Percentiles rank a stretch among this genome's conserved stretches.
Evolutionary conservation across 1,140 invertebrate genomes (phyloP).

Genomic region (Zelostemma sp.): DNA sequence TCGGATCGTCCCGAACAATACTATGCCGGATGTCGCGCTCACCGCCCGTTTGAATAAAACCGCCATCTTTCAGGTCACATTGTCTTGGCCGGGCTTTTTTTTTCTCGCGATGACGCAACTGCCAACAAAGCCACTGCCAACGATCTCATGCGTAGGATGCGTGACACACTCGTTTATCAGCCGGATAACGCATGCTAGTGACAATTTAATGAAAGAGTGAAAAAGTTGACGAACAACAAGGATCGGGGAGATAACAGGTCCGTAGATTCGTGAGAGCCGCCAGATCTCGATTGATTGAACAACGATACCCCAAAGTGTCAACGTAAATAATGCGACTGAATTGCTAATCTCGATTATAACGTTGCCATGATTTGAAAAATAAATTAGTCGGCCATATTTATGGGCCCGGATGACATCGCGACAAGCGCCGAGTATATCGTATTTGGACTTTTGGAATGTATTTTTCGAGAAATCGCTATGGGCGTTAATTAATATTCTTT

Average conservation of each 20-base stretch:
- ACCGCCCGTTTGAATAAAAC: slow-evolving; percentile 17
- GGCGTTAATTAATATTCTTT: slow-evolving; percentile 2
- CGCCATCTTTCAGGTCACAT: slow-evolving; percentile 14
- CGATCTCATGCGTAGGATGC: slow-evolving; percentile 23
- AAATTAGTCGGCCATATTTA: slow-evolving; percentile 25
- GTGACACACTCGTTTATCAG: slow-evolving; percentile 35
- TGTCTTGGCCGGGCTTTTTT: neutral
- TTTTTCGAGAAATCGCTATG: neutral
- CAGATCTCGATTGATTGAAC: slow-evolving; percentile 38
- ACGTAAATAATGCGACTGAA: slow-evolving; percentile 27
- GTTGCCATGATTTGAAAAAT: slow-evolving; percentile 28
- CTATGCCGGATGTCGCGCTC: slow-evolving; percentile 7
- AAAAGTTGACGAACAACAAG: slow-evolving; percentile 43
- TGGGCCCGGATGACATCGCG: slow-evolving; percentile 20
- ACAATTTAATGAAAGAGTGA: slow-evolving; percentile 47
- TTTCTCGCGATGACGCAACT: slow-evolving; percentile 11
- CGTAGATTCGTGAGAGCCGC: slow-evolving; percentile 35
- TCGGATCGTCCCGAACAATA: slow-evolving; percentile 30
- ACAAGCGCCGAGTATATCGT: neutral
- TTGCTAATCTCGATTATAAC: slow-evolving; percentile 18
- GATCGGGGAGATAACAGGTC: slow-evolving; percentile 43
- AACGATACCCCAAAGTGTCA: slow-evolving; percentile 33
- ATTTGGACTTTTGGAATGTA: slow-evolving; percentile 1
- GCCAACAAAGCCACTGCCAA: slow-evolving; percentile 18
- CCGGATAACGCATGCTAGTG: slow-evolving; percentile 28